A percentile compares a stretch with the other conserved stretches of the same genome.
phyloP scores from a whole-genome alignment of 2,797 vertebrate species.

The Arctocebus calabarensis region DNA sequence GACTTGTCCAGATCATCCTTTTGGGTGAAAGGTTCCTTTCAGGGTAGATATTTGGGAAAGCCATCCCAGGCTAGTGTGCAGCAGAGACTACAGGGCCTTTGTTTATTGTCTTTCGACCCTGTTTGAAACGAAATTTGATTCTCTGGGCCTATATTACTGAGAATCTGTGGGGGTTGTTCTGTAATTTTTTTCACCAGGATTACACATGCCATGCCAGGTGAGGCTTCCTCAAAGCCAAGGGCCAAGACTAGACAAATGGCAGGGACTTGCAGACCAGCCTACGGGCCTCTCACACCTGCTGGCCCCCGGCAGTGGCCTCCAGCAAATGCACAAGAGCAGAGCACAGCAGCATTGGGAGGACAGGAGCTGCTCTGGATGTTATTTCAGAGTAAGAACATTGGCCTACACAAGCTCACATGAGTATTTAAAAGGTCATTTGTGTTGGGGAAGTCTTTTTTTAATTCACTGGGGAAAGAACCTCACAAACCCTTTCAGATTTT shows the following conservation, averaged over 20 bases:
- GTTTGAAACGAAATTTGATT: not conserved
- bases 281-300: not conserved
- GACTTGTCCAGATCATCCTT: not conserved
- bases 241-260: not conserved
- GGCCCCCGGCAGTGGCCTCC: not conserved
- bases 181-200: not conserved
- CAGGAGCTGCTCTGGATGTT: not conserved
- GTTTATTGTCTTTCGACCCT: not conserved
- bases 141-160: too few species aligned
- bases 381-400: not conserved
- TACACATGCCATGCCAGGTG: not conserved
- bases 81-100: not conserved
- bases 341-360: not conserved
- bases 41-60: not conserved
- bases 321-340: fast-evolving
- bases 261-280: not conserved
- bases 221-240: conserved; percentile 19
- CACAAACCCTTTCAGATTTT: conserved; percentile 19
- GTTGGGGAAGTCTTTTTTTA: not conserved
- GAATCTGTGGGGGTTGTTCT: not conserved
- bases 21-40: not conserved
- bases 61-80: not conserved
- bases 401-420: not conserved
- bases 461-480: not conserved
- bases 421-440: not conserved